phyloP scores from a whole-genome alignment of 2,888 invertebrate genomes.

The Gryllus longicercus region DNA sequence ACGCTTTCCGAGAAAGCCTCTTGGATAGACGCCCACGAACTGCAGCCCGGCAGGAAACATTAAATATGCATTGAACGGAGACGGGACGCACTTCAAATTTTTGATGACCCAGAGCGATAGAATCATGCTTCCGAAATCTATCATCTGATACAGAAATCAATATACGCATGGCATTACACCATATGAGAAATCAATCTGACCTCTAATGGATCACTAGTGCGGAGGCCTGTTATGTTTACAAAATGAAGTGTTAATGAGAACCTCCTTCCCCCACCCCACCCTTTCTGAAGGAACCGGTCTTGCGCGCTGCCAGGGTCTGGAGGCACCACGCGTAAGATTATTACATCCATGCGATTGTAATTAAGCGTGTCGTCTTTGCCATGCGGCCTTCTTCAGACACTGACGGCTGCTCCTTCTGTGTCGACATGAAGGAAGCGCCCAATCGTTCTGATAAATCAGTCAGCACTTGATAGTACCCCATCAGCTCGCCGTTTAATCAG shows the following conservation, averaged over 20 bases:
- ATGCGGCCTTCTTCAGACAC: neutral
- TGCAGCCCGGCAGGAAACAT: conserved; percentile 8
- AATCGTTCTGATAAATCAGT: neutral
- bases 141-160: conserved; percentile 17
- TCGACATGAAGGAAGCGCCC: neutral
- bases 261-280: neutral
- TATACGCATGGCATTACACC: neutral
- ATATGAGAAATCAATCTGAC: neutral
- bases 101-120: conserved; percentile 17
- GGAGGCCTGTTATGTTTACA: conserved; percentile 9
- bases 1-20: neutral
- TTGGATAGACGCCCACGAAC: neutral
- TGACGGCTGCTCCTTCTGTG: neutral
- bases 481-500: neutral
- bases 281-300: neutral
- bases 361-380: conserved; percentile 9
- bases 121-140: neutral
- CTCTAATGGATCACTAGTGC: neutral
- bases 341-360: conserved; percentile 8
- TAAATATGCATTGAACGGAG: conserved; percentile 8
- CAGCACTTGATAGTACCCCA: neutral
- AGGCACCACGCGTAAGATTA: neutral
- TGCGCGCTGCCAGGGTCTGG: neutral
- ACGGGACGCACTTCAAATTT: neutral
- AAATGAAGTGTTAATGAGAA: conserved; percentile 17